These are phyloP conservation scores for Cossypha polioptera DNA, from an alignment of 2,797 vertebrate species.

Conservation along the genomic window DNA sequence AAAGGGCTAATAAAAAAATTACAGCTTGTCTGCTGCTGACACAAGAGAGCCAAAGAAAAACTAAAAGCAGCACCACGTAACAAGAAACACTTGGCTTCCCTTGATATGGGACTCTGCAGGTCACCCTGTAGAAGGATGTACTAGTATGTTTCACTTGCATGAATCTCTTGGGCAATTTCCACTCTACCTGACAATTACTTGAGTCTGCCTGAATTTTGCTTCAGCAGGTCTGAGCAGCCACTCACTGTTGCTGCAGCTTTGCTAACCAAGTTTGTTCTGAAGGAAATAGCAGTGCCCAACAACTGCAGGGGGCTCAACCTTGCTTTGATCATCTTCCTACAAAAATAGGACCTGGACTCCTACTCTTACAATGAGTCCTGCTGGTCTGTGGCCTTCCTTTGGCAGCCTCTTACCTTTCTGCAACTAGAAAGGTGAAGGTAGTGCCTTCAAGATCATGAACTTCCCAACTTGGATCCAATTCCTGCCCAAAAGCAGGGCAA, in stretches of 20 bases:
- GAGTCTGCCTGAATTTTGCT: not conserved
- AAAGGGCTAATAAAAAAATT: not conserved
- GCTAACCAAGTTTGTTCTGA: not conserved
- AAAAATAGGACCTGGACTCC: not conserved
- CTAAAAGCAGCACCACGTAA: not conserved
- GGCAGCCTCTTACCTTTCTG: not conserved
- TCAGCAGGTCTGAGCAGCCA: not conserved
- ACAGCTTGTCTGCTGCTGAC: not conserved
- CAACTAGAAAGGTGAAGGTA: not conserved
- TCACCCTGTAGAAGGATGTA: fast-evolving
- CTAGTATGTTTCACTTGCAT: fast-evolving
- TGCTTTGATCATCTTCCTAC: not conserved
- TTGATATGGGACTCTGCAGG: not conserved
- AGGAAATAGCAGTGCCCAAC: not conserved
- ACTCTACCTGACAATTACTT: not conserved
- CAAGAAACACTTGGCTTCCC: not conserved
- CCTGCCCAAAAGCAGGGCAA: not conserved
- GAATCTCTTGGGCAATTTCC: not conserved
- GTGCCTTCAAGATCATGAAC: not conserved
- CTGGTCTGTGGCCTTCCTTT: not conserved
- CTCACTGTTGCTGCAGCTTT: not conserved
- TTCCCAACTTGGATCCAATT: not conserved
- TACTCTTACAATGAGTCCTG: not conserved
- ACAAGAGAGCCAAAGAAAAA: not conserved
- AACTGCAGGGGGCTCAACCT: not conserved